A percentile compares a stretch with the other conserved stretches of the same genome.
Conservation (phyloP, 2,888 invertebrate species). For the Eupeodes luniger region DNA sequence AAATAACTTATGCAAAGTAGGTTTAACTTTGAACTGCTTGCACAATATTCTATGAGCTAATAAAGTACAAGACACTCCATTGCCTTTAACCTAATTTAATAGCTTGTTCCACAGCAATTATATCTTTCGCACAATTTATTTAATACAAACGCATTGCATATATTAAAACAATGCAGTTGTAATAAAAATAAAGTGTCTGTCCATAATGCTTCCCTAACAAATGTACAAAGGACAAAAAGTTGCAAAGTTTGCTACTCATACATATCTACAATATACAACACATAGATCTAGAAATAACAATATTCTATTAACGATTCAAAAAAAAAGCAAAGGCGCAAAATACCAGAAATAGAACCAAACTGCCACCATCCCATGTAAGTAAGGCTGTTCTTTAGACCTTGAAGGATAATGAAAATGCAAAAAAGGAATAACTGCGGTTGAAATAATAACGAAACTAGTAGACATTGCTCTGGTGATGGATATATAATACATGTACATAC, state of each 20-base stretch:
- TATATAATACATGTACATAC: not conserved
- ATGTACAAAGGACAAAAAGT: slow-evolving; percentile 7
- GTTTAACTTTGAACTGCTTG: not conserved
- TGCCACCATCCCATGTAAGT: slow-evolving; percentile 1
- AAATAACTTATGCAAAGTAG: too few species aligned
- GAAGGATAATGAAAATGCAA: slow-evolving; percentile 23
- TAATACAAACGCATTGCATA: slow-evolving; percentile 23
- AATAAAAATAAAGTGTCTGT: slow-evolving; percentile 33
- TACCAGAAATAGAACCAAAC: slow-evolving; percentile 6
- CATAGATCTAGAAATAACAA: slow-evolving; percentile 1
- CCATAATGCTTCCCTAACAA: slow-evolving; percentile 4
- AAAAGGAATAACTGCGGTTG: slow-evolving; percentile 25
- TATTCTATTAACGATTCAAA: slow-evolving; percentile 33
- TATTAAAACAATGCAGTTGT: slow-evolving; percentile 51
- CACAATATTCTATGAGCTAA: not conserved
- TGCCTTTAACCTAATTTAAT: not conserved
- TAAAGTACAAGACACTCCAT: not conserved
- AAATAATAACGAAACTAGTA: slow-evolving; percentile 15
- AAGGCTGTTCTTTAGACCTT: not conserved
- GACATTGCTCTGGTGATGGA: not conserved
- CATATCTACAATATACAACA: too few species aligned
- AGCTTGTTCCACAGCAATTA: slow-evolving; percentile 6
- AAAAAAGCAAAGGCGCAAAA: not conserved
- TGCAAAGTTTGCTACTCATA: not conserved
- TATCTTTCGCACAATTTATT: slow-evolving; percentile 31